These are phyloP conservation scores for Axea sp. DNA, from an alignment of 2,888 invertebrate species.

Conservation along the genomic window DNA sequence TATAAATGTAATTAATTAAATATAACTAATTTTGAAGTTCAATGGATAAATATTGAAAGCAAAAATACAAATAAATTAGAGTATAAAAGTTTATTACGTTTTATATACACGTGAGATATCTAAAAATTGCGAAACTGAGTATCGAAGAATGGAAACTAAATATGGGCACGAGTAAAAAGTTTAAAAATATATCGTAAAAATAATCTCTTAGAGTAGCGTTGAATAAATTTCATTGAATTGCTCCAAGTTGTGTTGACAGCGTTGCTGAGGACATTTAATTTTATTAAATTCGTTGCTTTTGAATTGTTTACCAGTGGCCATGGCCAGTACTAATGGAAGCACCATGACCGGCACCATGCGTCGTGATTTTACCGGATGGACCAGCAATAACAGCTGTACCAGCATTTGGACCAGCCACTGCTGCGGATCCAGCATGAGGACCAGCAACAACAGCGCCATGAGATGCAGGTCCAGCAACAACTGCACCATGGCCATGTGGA, in stretches of 20 bases:
- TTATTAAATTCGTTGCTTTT: conserved; percentile 38
- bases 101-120: conserved; percentile 56
- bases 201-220: conserved; percentile 2
- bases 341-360: conserved; percentile 76
- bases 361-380: conserved; percentile 76
- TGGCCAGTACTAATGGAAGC: conserved; percentile 73
- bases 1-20: no score
- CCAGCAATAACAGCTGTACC: conserved; percentile 76
- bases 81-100: conserved; percentile 57
- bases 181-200: conserved; percentile 12
- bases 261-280: conserved; percentile 39
- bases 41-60: background rate
- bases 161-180: conserved; percentile 31
- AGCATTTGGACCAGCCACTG: conserved; percentile 74
- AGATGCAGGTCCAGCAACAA: conserved; percentile 70
- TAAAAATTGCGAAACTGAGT: conserved; percentile 46
- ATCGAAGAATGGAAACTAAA: conserved; percentile 48
- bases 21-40: no score
- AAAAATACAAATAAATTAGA: conserved; percentile 1
- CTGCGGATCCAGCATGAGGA: conserved; percentile 74
- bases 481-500: conserved; percentile 59
- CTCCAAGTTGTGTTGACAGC: conserved; percentile 24
- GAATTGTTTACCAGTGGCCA: conserved; percentile 65
- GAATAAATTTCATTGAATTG: conserved; percentile 4
- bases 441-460: conserved; percentile 74